Evolutionary conservation across 1,140 invertebrate species (phyloP).

Genomic region (Aphaenogaster rudis): DNA sequence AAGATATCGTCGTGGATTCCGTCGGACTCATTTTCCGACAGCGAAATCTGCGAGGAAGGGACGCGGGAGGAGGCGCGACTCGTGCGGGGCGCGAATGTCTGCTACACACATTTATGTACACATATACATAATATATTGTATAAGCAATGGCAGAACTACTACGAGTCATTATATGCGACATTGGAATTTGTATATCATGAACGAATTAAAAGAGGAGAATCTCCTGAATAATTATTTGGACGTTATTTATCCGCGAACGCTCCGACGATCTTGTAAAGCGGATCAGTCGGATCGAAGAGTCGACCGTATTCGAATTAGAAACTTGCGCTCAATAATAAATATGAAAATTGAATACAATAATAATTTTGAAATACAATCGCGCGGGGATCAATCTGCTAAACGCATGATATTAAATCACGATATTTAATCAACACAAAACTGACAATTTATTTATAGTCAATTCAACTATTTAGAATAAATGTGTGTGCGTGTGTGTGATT

Average conservation of each 20-base stretch:
- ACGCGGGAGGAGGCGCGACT: constrained; percentile 8
- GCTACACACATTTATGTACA: constrained; percentile 79
- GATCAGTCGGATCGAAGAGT: not conserved
- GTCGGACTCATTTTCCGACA: not conserved
- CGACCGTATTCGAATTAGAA: not conserved
- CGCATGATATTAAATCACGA: not conserved
- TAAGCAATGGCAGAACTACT: constrained; percentile 83
- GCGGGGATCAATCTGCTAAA: not conserved
- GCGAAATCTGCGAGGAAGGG: constrained; percentile 8
- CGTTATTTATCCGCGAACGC: constrained; percentile 64
- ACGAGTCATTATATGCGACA: constrained; percentile 83
- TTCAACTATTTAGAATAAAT: constrained; percentile 10
- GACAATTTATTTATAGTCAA: constrained; percentile 1
- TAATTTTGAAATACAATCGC: not conserved
- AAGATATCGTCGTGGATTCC: constrained; percentile 3
- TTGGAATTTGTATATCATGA: constrained; percentile 86
- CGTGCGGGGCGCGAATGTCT: constrained; percentile 64
- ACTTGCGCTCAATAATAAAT: not conserved
- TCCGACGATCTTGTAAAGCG: not conserved
- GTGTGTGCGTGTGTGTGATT: not conserved
- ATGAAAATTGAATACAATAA: not conserved
- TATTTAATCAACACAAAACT: not conserved
- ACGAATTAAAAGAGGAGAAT: constrained; percentile 84
- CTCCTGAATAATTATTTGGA: constrained; percentile 78
- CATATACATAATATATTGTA: constrained; percentile 81